Evolutionary conservation across 1,140 invertebrate species (phyloP).

Genomic region (Stegodyphus dumicola): DNA sequence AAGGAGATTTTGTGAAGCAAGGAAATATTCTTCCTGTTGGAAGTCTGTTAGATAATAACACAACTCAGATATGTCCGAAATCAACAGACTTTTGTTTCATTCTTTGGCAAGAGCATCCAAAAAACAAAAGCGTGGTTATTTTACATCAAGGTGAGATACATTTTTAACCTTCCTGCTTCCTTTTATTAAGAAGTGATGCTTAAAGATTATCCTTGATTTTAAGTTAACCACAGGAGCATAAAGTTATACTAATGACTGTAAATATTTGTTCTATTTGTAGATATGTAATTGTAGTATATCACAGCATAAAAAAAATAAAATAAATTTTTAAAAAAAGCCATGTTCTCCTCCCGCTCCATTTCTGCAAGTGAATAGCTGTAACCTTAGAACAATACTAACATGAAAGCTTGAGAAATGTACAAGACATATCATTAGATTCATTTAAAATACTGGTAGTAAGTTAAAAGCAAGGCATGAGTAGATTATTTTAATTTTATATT

Average conservation of each 20-base stretch:
- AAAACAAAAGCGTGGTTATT: slow-evolving; percentile 34
- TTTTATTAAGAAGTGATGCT: not conserved
- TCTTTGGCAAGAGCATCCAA: slow-evolving; percentile 39
- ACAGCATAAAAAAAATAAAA: not conserved
- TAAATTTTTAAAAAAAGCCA: not conserved
- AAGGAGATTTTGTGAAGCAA: slow-evolving; percentile 1
- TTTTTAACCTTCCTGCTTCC: not conserved
- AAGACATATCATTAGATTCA: no score
- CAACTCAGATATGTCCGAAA: slow-evolving; percentile 37
- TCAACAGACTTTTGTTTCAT: slow-evolving; percentile 44
- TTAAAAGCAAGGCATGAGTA: no score
- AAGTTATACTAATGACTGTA: not conserved
- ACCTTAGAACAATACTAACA: no score
- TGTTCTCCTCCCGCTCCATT: not conserved
- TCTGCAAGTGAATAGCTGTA: no score
- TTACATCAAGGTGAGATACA: slow-evolving; percentile 21
- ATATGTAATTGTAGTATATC: not conserved
- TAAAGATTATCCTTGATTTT: not conserved
- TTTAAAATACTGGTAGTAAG: no score
- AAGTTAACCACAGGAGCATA: not conserved
- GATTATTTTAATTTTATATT: no score
- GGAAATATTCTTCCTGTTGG: slow-evolving; percentile 36
- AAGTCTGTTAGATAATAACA: slow-evolving; percentile 28
- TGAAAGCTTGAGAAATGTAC: no score
- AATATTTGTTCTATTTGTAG: not conserved